phyloP scores from a whole-genome alignment of 2,797 vertebrate genomes.

The Hafferia zeledoni region DNA sequence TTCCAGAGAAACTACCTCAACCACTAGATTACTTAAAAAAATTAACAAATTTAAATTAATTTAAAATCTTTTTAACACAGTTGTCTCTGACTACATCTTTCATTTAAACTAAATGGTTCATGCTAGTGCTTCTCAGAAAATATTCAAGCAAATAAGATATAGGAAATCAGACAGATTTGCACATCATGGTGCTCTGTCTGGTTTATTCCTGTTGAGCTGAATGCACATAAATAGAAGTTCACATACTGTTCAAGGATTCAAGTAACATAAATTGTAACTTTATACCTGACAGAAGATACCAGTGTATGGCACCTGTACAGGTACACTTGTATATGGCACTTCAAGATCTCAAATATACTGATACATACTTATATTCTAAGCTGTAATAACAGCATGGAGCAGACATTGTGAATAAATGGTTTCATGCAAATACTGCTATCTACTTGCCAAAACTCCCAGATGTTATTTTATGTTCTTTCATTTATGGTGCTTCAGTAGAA shows the following conservation, averaged over 20 bases:
- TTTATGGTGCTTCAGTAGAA: too few species aligned
- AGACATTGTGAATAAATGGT: not conserved
- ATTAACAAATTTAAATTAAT: not conserved
- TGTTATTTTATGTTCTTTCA: too few species aligned
- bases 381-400: not conserved
- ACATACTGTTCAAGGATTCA: not conserved
- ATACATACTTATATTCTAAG: not conserved
- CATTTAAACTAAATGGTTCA: not conserved
- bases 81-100: not conserved
- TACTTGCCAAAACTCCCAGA: not conserved
- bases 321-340: too few species aligned
- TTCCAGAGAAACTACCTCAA: not conserved
- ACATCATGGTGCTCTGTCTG: not conserved
- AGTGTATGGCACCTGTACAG: too few species aligned
- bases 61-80: not conserved
- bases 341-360: not conserved
- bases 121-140: not conserved
- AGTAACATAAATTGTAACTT: not conserved
- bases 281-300: not conserved
- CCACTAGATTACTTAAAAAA: not conserved
- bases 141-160: not conserved
- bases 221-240: not conserved
- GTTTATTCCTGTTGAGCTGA: not conserved
- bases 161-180: not conserved
- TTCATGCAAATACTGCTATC: not conserved